These are phyloP conservation scores for Poeciliopsis paucimaculata DNA, from an alignment of 2,797 vertebrate genomes.

Conservation along the genomic window DNA sequence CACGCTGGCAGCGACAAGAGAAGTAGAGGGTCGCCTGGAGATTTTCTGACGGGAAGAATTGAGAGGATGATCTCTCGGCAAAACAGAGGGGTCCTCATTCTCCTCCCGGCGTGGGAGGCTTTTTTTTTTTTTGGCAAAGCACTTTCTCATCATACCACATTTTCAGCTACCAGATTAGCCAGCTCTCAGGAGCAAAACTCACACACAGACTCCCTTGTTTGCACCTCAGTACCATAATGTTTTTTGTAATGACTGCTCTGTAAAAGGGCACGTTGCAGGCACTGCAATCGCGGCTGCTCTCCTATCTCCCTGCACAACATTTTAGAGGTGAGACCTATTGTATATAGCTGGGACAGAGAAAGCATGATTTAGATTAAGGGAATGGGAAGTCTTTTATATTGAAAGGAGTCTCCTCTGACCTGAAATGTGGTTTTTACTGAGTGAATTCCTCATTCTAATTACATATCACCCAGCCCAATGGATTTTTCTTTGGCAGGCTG, in stretches of 20 bases:
- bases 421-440: conserved; percentile 62
- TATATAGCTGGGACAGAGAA: conserved; percentile 59
- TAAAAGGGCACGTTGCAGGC: conserved; percentile 58
- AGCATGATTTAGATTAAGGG: conserved; percentile 60
- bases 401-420: conserved; percentile 64
- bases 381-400: conserved; percentile 61
- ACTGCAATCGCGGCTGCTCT: conserved; percentile 60
- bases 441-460: conserved; percentile 58
- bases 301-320: conserved; percentile 75
- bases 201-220: conserved; percentile 68
- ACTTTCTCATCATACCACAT: conserved; percentile 70
- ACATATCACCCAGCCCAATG: conserved; percentile 56
- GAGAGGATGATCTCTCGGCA: conserved; percentile 81
- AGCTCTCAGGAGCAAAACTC: conserved; percentile 72
- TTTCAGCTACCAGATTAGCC: conserved; percentile 82
- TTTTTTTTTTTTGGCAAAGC: conserved; percentile 65
- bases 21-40: conserved; percentile 75
- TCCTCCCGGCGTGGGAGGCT: conserved; percentile 67
- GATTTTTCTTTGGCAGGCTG: conserved; percentile 48
- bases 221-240: conserved; percentile 65
- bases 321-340: conserved; percentile 64
- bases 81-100: conserved; percentile 76
- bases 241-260: conserved; percentile 70
- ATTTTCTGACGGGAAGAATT: conserved; percentile 80
- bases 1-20: conserved; percentile 80